Percentiles rank a stretch among this genome's conserved stretches.
Conservation (phyloP, 1,140 invertebrate species). For the Diorhabda carinulata region DNA sequence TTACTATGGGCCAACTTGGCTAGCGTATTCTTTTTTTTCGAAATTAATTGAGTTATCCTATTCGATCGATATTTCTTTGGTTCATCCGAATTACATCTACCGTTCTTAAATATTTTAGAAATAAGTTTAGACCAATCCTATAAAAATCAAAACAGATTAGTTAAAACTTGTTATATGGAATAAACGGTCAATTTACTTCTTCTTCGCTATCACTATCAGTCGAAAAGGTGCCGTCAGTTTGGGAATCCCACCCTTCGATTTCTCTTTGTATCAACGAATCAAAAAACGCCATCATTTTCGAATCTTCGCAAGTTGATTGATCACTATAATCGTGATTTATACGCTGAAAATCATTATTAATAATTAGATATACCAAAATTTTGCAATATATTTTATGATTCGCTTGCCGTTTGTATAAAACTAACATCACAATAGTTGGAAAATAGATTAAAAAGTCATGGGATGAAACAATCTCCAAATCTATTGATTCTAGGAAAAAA, state of each 20-base stretch:
- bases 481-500: too few relatives aligned
- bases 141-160: not conserved
- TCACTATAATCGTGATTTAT: conserved; percentile 77
- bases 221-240: conserved; percentile 42
- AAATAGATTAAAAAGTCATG: too few relatives aligned
- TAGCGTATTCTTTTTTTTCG: conserved; percentile 40
- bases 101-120: conserved; percentile 29
- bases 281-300: conserved; percentile 94
- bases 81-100: conserved; percentile 26
- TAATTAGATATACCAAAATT: too few relatives aligned
- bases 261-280: conserved; percentile 89
- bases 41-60: conserved; percentile 43
- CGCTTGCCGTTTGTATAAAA: too few relatives aligned
- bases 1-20: conserved; percentile 45
- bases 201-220: conserved; percentile 48
- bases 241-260: conserved; percentile 67
- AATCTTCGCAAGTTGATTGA: conserved; percentile 83
- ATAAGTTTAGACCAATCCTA: conserved; percentile 26
- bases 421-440: too few relatives aligned
- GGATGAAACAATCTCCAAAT: too few relatives aligned
- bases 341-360: conserved; percentile 50
- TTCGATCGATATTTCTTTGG: conserved; percentile 38
- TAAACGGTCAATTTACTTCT: conserved; percentile 18
- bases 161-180: too few relatives aligned
- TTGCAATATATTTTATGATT: too few relatives aligned